Evolutionary conservation across 2,113 vertebrate species (phyloP).

Genomic region (Syrrhaptes paradoxus): DNA sequence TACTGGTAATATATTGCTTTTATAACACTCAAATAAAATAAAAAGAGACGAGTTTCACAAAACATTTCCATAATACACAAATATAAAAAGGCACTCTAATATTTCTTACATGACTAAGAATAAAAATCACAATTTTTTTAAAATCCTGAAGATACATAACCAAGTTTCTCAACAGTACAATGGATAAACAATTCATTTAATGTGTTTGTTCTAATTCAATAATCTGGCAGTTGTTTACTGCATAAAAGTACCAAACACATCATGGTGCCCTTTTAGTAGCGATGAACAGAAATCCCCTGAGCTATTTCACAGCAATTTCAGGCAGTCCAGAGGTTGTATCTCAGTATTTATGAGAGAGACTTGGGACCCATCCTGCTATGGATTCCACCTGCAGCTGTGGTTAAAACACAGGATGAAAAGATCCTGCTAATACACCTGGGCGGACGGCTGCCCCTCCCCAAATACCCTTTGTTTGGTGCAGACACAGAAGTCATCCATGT

Average conservation of each 20-base stretch:
- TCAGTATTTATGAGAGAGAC: constrained; percentile 52
- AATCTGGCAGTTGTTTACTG: constrained; percentile 70
- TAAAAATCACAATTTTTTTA: constrained; percentile 60
- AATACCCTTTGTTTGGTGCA: not conserved
- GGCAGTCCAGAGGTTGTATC: constrained; percentile 69
- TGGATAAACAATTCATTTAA: constrained; percentile 76
- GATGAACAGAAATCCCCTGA: constrained; percentile 81
- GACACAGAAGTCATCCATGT: not conserved
- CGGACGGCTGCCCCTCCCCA: not conserved
- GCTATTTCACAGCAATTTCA: constrained; percentile 78
- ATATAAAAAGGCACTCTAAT: constrained; percentile 85
- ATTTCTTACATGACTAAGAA: constrained; percentile 73
- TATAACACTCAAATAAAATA: constrained; percentile 72
- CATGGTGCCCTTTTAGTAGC: constrained; percentile 78
- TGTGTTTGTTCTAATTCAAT: constrained; percentile 62
- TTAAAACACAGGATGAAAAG: constrained; percentile 20
- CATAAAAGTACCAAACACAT: constrained; percentile 75
- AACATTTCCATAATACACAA: constrained; percentile 78
- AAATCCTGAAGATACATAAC: constrained; percentile 69
- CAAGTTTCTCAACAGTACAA: constrained; percentile 73
- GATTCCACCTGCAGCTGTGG: constrained; percentile 52
- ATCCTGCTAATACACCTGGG: not conserved
- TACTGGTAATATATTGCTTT: constrained; percentile 81
- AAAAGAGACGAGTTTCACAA: constrained; percentile 68
- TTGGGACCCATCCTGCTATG: constrained; percentile 21